Evolutionary conservation across 2,113 vertebrate genomes (phyloP).

Genomic region (Poicephalus gulielmi): DNA sequence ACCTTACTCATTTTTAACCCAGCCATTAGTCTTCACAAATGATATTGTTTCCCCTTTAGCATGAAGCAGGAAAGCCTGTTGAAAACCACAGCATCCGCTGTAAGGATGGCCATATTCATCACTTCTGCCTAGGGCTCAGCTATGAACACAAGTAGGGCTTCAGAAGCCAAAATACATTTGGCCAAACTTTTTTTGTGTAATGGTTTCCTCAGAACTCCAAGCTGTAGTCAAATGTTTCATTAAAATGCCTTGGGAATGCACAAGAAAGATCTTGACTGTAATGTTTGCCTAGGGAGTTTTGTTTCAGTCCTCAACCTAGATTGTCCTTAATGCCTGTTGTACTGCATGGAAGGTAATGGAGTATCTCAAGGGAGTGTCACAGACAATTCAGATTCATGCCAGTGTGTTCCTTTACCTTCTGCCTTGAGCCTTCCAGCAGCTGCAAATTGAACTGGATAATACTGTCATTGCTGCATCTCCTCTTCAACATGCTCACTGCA

Average conservation of each 20-base stretch:
- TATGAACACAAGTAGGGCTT: background rate
- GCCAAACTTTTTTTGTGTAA: conserved; percentile 1
- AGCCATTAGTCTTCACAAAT: background rate
- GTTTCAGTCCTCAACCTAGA: background rate
- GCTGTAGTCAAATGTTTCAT: background rate
- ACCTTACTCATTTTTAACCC: background rate
- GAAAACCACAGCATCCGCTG: background rate
- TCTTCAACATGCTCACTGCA: background rate
- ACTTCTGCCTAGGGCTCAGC: background rate
- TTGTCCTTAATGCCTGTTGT: conserved; percentile 20
- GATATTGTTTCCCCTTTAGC: background rate
- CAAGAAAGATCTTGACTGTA: background rate
- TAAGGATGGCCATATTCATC: background rate
- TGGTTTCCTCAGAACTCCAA: conserved; percentile 16
- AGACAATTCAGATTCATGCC: background rate
- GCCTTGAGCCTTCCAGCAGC: background rate
- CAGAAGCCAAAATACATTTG: conserved; percentile 25
- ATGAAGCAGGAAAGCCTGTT: background rate
- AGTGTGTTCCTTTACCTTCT: background rate
- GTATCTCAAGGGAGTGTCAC: background rate
- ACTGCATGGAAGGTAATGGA: background rate
- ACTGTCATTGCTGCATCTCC: background rate
- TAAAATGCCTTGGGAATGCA: background rate
- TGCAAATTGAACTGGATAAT: background rate
- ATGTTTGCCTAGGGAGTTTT: background rate